phyloP scores from a whole-genome alignment of 2,888 invertebrate genomes.

The Kuschelorhynchus macadamiae region DNA sequence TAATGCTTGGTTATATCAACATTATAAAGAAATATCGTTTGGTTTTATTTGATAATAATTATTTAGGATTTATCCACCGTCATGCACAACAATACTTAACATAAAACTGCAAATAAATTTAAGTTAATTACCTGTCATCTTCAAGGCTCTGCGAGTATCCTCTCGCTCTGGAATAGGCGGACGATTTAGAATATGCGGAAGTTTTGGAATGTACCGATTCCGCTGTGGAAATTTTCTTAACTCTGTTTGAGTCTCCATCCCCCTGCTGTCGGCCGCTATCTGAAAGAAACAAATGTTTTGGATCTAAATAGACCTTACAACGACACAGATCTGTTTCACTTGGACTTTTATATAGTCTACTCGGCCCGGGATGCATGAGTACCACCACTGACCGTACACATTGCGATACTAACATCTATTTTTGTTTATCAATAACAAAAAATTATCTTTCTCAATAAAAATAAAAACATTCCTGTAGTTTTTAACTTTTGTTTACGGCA shows the following conservation, averaged over 20 bases:
- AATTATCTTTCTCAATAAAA: no score
- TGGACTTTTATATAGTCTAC: conserved; percentile 32
- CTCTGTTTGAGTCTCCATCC: conserved; percentile 64
- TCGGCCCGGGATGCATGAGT: conserved; percentile 18
- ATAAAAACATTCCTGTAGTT: no score
- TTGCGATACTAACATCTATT: conserved; percentile 1
- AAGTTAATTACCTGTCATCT: conserved; percentile 52
- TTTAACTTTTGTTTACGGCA: background rate
- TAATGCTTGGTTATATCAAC: no score
- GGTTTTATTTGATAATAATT: no score
- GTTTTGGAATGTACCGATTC: conserved; percentile 65
- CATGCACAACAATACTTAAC: no score
- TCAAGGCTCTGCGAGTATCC: conserved; percentile 21
- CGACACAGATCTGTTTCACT: conserved; percentile 36
- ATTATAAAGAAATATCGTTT: no score
- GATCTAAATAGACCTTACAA: conserved; percentile 27
- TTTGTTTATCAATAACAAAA: background rate
- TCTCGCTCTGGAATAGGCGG: conserved; percentile 31
- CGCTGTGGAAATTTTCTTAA: conserved; percentile 67
- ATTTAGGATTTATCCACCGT: no score
- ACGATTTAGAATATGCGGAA: conserved; percentile 42
- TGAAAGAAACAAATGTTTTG: conserved; percentile 57
- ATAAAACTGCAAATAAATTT: no score
- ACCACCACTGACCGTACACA: background rate
- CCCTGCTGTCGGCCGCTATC: conserved; percentile 62